phyloP scores from a whole-genome alignment of 2,797 vertebrate genomes.

The Sarcoramphus papa region DNA sequence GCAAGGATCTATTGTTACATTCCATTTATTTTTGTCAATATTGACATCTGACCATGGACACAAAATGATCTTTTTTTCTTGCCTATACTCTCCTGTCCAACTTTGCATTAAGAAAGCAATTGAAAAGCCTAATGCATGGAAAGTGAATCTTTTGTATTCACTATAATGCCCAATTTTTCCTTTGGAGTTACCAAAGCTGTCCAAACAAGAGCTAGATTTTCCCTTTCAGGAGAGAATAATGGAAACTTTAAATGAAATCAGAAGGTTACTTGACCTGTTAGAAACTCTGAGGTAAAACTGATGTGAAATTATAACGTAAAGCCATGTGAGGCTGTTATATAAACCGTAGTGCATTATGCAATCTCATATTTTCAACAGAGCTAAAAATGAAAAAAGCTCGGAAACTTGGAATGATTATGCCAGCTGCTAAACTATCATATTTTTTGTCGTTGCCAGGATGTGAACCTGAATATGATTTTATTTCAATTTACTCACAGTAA shows the following conservation, averaged over 20 bases:
- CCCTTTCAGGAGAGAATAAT: constrained; percentile 74
- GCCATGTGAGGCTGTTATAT: constrained; percentile 13
- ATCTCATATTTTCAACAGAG: constrained; percentile 23
- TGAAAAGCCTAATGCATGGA: constrained; percentile 76
- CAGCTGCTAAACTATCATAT: not conserved
- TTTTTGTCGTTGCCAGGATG: not conserved
- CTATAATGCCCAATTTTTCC: constrained; percentile 74
- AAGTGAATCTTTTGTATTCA: constrained; percentile 75
- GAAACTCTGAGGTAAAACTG: constrained; percentile 66
- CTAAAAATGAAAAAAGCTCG: constrained; percentile 19
- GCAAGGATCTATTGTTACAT: constrained; percentile 61
- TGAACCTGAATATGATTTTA: not conserved
- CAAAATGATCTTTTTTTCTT: constrained; percentile 65
- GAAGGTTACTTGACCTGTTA: constrained; percentile 73
- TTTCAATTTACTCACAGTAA: not conserved
- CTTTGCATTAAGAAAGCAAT: constrained; percentile 71
- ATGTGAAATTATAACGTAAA: constrained; percentile 58
- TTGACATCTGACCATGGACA: constrained; percentile 69
- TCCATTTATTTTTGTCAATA: constrained; percentile 75
- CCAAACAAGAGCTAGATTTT: constrained; percentile 77
- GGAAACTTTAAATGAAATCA: constrained; percentile 78
- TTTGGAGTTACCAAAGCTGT: constrained; percentile 75
- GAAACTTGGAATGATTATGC: not conserved
- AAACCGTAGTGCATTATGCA: not conserved
- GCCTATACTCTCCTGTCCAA: constrained; percentile 52